Conservation (phyloP, 2,113 vertebrate species). For the Naja naja region DNA sequence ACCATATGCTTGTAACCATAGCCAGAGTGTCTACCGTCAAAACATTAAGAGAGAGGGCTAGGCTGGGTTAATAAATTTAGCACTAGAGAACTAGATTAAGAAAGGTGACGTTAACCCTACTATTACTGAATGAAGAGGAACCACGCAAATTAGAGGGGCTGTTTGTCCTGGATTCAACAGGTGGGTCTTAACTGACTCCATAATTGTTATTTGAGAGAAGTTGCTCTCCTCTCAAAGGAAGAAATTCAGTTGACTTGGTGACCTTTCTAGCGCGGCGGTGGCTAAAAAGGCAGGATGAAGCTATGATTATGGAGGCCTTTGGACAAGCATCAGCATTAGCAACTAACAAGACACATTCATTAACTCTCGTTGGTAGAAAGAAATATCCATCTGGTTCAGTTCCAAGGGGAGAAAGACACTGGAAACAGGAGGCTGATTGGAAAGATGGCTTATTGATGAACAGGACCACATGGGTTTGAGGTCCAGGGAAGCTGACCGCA, state of each 20-base stretch:
- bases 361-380: background rate
- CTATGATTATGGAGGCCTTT: background rate
- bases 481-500: no score
- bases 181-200: background rate
- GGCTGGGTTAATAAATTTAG: no score
- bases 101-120: background rate
- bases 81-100: background rate
- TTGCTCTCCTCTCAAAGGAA: background rate
- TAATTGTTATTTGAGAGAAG: background rate
- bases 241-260: background rate
- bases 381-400: no score
- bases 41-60: background rate
- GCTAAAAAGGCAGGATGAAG: background rate
- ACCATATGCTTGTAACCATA: background rate
- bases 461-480: no score
- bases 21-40: background rate
- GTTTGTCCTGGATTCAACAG: background rate
- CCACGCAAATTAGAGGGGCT: background rate
- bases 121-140: background rate
- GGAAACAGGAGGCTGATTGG: no score
- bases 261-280: background rate
- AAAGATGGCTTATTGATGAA: no score
- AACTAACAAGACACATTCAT: background rate
- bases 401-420: no score
- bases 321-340: background rate